Percentiles rank a stretch among this genome's conserved stretches.
phyloP scores from a whole-genome alignment of 2,797 vertebrate genomes.

The Cetoscarus ocellatus region DNA sequence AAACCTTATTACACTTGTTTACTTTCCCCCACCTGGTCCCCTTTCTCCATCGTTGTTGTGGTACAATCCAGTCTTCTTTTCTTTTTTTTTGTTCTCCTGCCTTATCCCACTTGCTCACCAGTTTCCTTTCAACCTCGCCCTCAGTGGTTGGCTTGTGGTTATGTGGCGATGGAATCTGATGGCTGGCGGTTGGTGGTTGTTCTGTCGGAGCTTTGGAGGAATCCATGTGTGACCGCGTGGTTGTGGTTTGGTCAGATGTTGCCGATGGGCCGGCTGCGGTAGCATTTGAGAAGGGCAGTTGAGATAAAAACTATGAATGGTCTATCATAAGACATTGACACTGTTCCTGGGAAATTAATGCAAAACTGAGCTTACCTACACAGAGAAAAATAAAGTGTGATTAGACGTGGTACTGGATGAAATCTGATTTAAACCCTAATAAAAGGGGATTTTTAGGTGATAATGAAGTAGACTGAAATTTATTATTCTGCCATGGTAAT shows the following conservation, averaged over 20 bases:
- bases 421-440: no score
- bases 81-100: background rate
- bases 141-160: conserved; percentile 70
- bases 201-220: conserved; percentile 69
- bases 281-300: conserved; percentile 20
- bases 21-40: background rate
- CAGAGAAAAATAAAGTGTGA: no score
- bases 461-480: no score
- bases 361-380: no score
- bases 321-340: conserved; percentile 12
- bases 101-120: conserved; percentile 22
- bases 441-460: no score
- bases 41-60: background rate
- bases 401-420: no score
- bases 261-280: conserved; percentile 49
- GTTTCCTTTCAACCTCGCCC: conserved; percentile 37
- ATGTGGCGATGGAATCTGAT: conserved; percentile 69
- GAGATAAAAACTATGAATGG: conserved; percentile 39
- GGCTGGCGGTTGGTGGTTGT: conserved; percentile 64
- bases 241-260: conserved; percentile 69
- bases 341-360: no score
- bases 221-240: conserved; percentile 70
- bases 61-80: conserved; percentile 2
- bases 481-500: no score
- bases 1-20: conserved; percentile 3